Evolutionary conservation across 2,888 invertebrate genomes (phyloP).

Genomic region (Agrilus biguttatus): DNA sequence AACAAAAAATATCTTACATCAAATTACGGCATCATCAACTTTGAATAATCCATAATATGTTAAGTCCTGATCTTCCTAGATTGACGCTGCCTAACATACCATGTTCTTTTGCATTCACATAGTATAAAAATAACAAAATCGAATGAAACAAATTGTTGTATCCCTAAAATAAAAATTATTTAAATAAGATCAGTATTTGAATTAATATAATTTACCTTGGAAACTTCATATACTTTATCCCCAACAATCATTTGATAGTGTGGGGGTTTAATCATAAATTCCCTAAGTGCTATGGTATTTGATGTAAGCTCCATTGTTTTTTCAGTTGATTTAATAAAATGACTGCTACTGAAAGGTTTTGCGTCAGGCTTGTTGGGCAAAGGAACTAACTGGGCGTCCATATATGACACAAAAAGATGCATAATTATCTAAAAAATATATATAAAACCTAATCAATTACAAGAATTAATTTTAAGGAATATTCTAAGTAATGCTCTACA

Average conservation of each 20-base stretch:
- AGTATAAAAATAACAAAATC: conserved; percentile 65
- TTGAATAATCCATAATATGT: conserved; percentile 69
- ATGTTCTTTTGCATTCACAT: conserved; percentile 56
- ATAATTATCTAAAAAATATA: conserved; percentile 53
- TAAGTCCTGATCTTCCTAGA: conserved; percentile 66
- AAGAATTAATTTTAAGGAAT: too few species aligned
- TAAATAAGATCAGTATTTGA: background rate
- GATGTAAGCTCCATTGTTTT: conserved; percentile 31
- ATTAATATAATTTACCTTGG: conserved; percentile 35
- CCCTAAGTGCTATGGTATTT: conserved; percentile 45
- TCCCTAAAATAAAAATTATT: conserved; percentile 39
- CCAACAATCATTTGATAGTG: conserved; percentile 55
- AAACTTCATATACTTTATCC: conserved; percentile 51
- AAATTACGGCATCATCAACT: background rate
- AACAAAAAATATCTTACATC: too few species aligned
- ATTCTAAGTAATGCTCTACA: too few species aligned
- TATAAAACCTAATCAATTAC: background rate
- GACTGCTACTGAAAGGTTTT: conserved; percentile 44
- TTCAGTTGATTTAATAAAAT: conserved; percentile 33
- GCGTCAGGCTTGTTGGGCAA: conserved; percentile 49
- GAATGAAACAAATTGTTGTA: conserved; percentile 82
- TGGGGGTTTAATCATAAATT: conserved; percentile 49
- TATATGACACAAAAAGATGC: conserved; percentile 71
- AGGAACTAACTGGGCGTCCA: conserved; percentile 68
- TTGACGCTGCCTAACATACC: conserved; percentile 66